Evolutionary conservation across 2,888 invertebrate species (phyloP).

Genomic region (Doris montereyensis): DNA sequence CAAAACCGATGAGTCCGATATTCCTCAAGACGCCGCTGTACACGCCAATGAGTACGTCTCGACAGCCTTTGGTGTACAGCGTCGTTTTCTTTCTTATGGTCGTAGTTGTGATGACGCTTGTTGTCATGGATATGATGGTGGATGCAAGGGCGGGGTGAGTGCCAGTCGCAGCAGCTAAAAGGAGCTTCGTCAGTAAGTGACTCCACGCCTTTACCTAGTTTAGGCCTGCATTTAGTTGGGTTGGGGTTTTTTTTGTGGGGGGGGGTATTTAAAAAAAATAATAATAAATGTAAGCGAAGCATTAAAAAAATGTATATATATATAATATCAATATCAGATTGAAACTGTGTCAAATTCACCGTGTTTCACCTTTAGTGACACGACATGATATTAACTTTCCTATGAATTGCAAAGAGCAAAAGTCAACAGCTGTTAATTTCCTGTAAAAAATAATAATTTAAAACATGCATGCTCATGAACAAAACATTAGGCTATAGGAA

Average conservation of each 20-base stretch:
- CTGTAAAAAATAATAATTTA: too few relatives aligned
- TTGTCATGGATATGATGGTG: conserved; percentile 59
- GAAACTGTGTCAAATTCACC: too few relatives aligned
- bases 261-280: not conserved
- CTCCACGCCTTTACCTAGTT: conserved; percentile 26
- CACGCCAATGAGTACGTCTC: conserved; percentile 10
- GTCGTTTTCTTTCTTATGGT: conserved; percentile 56
- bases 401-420: too few relatives aligned
- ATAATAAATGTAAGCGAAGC: not conserved
- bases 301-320: too few relatives aligned
- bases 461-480: too few relatives aligned
- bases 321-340: too few relatives aligned
- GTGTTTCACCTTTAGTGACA: too few relatives aligned
- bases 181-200: conserved; percentile 66
- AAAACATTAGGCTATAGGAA: too few relatives aligned
- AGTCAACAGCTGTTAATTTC: too few relatives aligned
- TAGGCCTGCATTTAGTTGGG: not conserved
- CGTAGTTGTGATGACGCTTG: conserved; percentile 57
- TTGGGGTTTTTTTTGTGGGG: too few relatives aligned
- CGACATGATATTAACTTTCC: too few relatives aligned
- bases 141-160: conserved; percentile 63
- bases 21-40: conserved; percentile 21
- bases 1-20: not conserved
- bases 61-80: conserved; percentile 26
- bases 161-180: conserved; percentile 66